Evolutionary conservation across 2,113 vertebrate species (phyloP), one percentile per base, ranked within the genome.

Genomic region (Corythaeola cristata): DNA sequence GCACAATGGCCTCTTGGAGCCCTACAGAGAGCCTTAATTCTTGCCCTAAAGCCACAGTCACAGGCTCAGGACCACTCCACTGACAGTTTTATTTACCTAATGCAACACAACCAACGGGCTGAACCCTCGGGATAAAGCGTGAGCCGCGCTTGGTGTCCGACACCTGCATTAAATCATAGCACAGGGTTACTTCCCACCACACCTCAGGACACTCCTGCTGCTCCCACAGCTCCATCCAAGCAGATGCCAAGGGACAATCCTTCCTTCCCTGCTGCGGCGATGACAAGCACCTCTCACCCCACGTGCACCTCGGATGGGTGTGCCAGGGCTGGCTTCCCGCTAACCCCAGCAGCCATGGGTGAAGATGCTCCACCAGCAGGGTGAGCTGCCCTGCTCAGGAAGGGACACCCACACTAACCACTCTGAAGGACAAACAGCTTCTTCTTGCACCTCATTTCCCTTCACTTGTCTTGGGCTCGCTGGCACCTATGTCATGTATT

Each of bases 291-390:
- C 41, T 37, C 77, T 56, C 37, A 15, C n/a, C 28, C 49, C 44
- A 14, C 0, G 0, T 5, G 67, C 2, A 3, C 49, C 68, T 32
- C 3, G 32, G 41, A 44, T 1, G 6, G 0, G 3, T 37, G 60
- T 58, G 20, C n/a, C 56, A 18, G 33, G 5, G 5, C 66, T 12
- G 2, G 14, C 28, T 86, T 44, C 50, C 56, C 0, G 0, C 15
- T 49, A n/a, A 26, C 35, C 58, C 21, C 73, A 35, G 12, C 3
- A 1, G 18, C 35, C 7, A 4, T 1, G 10, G 39, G 11, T 8
- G 26, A 63, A 35, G 58, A 47, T 35, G 45, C 22, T 32, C 45
- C 52, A 71, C 50, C 13, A 49, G 58, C n/a, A 56, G 60, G 23
- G 47, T 50, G 41, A 56, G 58, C 33, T 56, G 58, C 12, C 58